phyloP scores from a whole-genome alignment of 2,113 vertebrate species.

The Menura novaehollandiae region DNA sequence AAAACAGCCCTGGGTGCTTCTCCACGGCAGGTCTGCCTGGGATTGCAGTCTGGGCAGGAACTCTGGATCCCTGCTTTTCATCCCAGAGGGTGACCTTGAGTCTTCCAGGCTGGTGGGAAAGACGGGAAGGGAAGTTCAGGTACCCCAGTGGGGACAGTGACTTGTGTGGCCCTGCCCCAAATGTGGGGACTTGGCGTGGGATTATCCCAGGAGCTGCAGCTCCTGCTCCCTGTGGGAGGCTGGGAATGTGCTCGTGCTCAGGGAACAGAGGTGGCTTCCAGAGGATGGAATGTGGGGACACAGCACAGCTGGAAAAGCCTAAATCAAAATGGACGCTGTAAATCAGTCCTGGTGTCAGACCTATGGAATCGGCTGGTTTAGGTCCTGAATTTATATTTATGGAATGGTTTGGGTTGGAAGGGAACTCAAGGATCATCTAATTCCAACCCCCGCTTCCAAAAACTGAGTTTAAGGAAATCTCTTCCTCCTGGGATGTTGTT shows the following conservation, averaged over 20 bases:
- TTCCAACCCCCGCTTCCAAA: neutral
- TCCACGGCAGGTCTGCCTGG: neutral
- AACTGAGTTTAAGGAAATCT: neutral
- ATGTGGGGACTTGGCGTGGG: neutral
- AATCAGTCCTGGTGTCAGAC: neutral
- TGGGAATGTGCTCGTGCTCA: neutral
- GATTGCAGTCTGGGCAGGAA: neutral
- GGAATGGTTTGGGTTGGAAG: neutral
- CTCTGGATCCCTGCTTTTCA: neutral
- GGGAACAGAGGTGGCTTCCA: neutral
- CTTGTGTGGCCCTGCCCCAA: too few species aligned
- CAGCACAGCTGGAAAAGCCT: neutral
- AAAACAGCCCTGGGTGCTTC: neutral
- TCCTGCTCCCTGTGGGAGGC: too few species aligned
- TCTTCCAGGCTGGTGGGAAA: too few species aligned
- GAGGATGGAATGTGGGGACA: neutral
- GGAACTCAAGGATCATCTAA: neutral
- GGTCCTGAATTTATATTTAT: neutral
- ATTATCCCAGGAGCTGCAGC: neutral
- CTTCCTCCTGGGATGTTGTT: neutral
- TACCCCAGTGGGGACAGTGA: too few species aligned
- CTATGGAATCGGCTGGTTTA: rapidly evolving
- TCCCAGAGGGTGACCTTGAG: neutral
- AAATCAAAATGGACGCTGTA: neutral
- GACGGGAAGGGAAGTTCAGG: too few species aligned